Conservation (phyloP, 2,888 invertebrate species). For the Agonopterix arenella region DNA sequence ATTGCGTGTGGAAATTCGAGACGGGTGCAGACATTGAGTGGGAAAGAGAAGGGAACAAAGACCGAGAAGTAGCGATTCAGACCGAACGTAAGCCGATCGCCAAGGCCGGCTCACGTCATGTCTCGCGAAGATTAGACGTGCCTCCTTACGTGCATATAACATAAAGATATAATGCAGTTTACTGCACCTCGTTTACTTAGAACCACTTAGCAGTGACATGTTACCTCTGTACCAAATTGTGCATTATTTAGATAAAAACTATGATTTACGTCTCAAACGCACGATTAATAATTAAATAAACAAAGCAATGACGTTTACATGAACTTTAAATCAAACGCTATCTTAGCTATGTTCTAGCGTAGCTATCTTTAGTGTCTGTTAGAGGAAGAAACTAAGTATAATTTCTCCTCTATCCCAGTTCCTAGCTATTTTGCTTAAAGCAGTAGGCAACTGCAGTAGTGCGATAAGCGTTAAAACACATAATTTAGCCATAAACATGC, state of each 20-base stretch:
- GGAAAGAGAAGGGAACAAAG: constrained; percentile 39
- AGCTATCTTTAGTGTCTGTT: too few species aligned
- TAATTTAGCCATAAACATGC: constrained; percentile 12
- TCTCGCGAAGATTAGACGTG: constrained; percentile 64
- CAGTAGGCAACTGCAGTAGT: too few species aligned
- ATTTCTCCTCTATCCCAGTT: too few species aligned
- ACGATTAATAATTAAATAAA: too few species aligned
- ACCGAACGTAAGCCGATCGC: constrained; percentile 56
- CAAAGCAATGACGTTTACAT: too few species aligned
- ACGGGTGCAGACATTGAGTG: constrained; percentile 48
- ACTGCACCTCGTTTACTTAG: constrained; percentile 38
- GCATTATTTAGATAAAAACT: too few species aligned
- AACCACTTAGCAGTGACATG: background rate
- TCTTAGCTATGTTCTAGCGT: background rate
- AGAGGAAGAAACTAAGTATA: too few species aligned
- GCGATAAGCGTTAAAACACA: constrained; percentile 1
- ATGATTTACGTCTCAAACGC: too few species aligned
- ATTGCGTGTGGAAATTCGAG: constrained; percentile 64
- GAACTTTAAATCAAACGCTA: too few species aligned
- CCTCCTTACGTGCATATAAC: constrained; percentile 39
- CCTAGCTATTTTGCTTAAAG: too few species aligned
- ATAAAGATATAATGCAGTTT: constrained; percentile 36
- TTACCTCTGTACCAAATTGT: too few species aligned
- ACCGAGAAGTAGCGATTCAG: constrained; percentile 42
- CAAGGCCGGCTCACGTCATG: constrained; percentile 71